phyloP scores from a whole-genome alignment of 2,888 invertebrate genomes.

The Ophonus ardosiacus region DNA sequence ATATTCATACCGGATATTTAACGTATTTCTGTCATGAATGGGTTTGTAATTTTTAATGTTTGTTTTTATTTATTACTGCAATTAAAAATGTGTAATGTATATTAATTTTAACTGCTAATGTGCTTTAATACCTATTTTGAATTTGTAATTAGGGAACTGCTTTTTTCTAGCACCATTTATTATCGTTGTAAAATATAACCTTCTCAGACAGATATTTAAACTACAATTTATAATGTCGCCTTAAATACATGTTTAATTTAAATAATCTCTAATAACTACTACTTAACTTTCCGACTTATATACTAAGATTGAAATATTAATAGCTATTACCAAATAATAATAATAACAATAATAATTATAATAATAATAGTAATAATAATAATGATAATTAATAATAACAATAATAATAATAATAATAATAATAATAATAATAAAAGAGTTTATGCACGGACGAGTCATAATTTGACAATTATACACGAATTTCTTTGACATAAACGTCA shows the following conservation, averaged over 20 bases:
- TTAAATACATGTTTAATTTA: neutral
- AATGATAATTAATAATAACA: too few relatives aligned
- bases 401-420: too few relatives aligned
- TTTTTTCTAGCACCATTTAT: conserved; percentile 21
- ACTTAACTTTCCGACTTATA: neutral
- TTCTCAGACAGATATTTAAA: neutral
- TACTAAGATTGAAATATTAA: neutral
- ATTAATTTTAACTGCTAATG: conserved; percentile 13
- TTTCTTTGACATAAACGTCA: too few relatives aligned
- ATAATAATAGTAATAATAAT: too few relatives aligned
- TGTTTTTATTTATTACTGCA: conserved; percentile 34
- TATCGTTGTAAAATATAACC: neutral
- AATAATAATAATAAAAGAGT: too few relatives aligned
- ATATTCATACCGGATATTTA: conserved; percentile 36
- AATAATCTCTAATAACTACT: neutral
- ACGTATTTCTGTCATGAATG: conserved; percentile 29
- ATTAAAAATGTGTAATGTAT: conserved; percentile 39
- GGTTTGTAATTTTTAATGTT: conserved; percentile 37
- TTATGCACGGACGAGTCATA: too few relatives aligned
- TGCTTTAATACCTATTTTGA: neutral
- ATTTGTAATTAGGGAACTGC: conserved; percentile 17
- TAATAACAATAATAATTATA: too few relatives aligned
- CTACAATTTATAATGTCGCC: neutral
- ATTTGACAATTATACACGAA: too few relatives aligned
- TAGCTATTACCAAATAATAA: too few relatives aligned